A percentile compares a stretch with the other conserved stretches of the same genome.
Conservation (phyloP, 2,113 vertebrate genomes). For the Collichthys lucidus region DNA sequence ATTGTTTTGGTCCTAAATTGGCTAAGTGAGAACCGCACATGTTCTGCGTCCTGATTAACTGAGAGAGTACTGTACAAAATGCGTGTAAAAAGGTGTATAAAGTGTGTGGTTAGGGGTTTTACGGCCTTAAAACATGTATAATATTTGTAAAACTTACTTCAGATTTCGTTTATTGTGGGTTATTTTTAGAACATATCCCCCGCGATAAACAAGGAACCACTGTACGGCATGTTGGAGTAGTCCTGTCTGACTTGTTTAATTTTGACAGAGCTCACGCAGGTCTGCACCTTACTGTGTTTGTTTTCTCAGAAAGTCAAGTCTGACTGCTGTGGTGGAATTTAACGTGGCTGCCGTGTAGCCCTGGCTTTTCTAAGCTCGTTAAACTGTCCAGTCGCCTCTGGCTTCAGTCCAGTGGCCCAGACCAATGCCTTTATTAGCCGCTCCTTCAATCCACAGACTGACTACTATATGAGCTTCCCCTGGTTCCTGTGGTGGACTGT, state of each 20-base stretch:
- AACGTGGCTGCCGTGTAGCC: constrained; percentile 22
- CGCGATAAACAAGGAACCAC: too few relatives aligned
- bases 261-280: neutral
- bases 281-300: neutral
- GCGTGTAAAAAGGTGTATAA: too few relatives aligned
- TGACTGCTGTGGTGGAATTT: constrained; percentile 35
- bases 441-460: constrained; percentile 26
- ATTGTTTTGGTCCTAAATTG: too few relatives aligned
- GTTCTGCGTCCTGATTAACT: too few relatives aligned
- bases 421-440: constrained; percentile 31
- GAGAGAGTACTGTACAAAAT: too few relatives aligned
- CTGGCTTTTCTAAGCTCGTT: constrained; percentile 41
- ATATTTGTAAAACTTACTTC: too few relatives aligned
- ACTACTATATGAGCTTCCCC: constrained; percentile 21
- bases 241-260: neutral
- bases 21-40: too few relatives aligned
- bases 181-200: too few relatives aligned
- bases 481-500: constrained; percentile 30
- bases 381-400: constrained; percentile 49
- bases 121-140: too few relatives aligned
- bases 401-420: constrained; percentile 36
- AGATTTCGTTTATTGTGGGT: too few relatives aligned
- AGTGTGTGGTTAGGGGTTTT: too few relatives aligned
- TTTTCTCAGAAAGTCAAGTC: constrained; percentile 20
- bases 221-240: neutral